phyloP scores from a whole-genome alignment of 1,140 invertebrate genomes.

The Drosophila kohkoa region DNA sequence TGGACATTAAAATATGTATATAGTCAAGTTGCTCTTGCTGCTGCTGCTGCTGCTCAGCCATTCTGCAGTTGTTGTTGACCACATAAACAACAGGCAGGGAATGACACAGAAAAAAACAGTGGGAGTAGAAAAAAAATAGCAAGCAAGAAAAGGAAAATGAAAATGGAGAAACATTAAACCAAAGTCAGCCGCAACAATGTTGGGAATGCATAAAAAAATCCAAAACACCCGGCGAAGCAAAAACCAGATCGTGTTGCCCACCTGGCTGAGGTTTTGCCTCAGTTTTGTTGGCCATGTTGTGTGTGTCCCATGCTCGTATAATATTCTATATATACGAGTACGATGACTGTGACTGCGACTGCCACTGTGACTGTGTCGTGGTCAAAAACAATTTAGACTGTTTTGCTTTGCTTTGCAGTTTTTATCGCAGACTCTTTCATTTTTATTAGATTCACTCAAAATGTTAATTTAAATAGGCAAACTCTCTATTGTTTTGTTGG shows the following conservation, averaged over 20 bases:
- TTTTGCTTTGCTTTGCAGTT: slow-evolving; percentile 59
- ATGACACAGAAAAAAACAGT: slow-evolving; percentile 10
- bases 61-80: slow-evolving; percentile 27
- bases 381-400: slow-evolving; percentile 72
- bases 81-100: slow-evolving; percentile 38
- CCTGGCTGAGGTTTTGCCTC: slow-evolving; percentile 50
- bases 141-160: slow-evolving; percentile 7
- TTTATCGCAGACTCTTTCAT: slow-evolving; percentile 39
- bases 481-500: slow-evolving; percentile 66
- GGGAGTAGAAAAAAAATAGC: background rate
- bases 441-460: slow-evolving; percentile 77
- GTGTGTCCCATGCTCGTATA: background rate
- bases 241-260: slow-evolving; percentile 66
- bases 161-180: slow-evolving; percentile 46
- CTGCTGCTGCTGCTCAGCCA: slow-evolving; percentile 3
- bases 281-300: slow-evolving; percentile 6
- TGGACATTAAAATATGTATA: slow-evolving; percentile 54
- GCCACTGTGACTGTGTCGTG: background rate
- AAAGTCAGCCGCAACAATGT: slow-evolving; percentile 62
- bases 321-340: background rate
- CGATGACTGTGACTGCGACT: background rate
- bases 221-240: slow-evolving; percentile 30
- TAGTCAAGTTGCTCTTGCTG: slow-evolving; percentile 44
- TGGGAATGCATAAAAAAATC: slow-evolving; percentile 49
- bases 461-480: slow-evolving; percentile 79